phyloP scores from a whole-genome alignment of 2,797 vertebrate genomes.

The Schizothorax lantsangensis region DNA sequence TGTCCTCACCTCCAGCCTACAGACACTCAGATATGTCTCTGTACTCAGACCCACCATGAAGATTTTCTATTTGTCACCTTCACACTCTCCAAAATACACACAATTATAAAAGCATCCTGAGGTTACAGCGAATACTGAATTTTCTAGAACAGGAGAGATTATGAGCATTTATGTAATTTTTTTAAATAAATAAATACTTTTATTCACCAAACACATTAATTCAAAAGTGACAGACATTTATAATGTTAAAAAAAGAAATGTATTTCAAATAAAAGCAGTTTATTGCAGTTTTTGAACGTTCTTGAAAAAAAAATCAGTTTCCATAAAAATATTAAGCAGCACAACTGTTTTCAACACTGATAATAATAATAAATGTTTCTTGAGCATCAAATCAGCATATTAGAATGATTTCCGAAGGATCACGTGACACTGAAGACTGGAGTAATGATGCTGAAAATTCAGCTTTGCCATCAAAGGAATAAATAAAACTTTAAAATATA shows the following conservation, averaged over 20 bases:
- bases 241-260: not conserved
- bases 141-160: not conserved
- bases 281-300: not conserved
- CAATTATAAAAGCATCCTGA: not conserved
- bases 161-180: not conserved
- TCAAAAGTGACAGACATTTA: not conserved
- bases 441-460: not conserved
- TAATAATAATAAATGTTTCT: not conserved
- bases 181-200: not conserved
- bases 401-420: not conserved
- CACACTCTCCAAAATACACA: not conserved
- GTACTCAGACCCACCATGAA: conserved; percentile 16
- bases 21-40: not conserved
- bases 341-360: too few species aligned
- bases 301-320: too few species aligned
- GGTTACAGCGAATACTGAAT: not conserved
- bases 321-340: too few species aligned
- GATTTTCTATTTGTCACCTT: not conserved
- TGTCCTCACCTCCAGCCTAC: conserved; percentile 22
- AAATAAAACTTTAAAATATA: not conserved
- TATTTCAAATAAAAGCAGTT: not conserved
- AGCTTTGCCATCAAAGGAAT: not conserved
- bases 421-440: not conserved
- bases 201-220: not conserved
- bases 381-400: not conserved